Conservation (phyloP, 2,888 invertebrate genomes). For the Sarcophaga subvicina region DNA sequence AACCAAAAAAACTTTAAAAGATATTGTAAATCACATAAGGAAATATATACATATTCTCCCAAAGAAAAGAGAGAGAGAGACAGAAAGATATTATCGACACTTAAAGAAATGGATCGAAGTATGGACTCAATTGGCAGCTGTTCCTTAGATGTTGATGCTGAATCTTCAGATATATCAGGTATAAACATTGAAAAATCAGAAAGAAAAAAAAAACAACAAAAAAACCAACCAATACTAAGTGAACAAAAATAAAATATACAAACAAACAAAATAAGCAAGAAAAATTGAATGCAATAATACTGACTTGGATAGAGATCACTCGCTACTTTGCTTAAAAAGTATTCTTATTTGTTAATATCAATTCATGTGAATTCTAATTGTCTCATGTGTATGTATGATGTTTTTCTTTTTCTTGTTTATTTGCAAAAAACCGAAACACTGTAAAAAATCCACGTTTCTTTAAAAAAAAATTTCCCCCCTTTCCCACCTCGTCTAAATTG, state of each 20-base stretch:
- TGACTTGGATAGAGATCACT: conserved; percentile 7
- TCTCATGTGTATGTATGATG: conserved; percentile 15
- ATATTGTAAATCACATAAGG: background rate
- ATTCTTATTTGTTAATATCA: conserved; percentile 4
- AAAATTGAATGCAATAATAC: conserved; percentile 29
- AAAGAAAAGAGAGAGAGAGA: background rate
- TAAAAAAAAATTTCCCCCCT: background rate
- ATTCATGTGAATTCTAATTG: conserved; percentile 3
- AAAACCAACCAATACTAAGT: conserved; percentile 38
- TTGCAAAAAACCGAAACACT: conserved; percentile 19
- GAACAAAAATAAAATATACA: conserved; percentile 15
- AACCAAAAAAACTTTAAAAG: conserved; percentile 9
- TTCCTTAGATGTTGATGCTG: conserved; percentile 91
- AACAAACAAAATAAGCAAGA: conserved; percentile 48
- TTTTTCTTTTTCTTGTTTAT: conserved; percentile 47
- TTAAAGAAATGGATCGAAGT: conserved; percentile 86
- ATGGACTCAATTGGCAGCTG: conserved; percentile 94
- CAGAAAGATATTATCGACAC: background rate
- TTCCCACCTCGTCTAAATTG: background rate
- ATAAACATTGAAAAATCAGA: conserved; percentile 73
- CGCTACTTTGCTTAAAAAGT: background rate
- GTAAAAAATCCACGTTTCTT: background rate
- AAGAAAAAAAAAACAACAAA: conserved; percentile 12
- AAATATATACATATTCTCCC: too few species aligned
- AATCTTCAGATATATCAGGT: conserved; percentile 89